A percentile compares a stretch with the other conserved stretches of the same genome.
These are phyloP conservation scores for Corbicula japonica DNA, from an alignment of 2,888 invertebrate species.

Conservation along the genomic window DNA sequence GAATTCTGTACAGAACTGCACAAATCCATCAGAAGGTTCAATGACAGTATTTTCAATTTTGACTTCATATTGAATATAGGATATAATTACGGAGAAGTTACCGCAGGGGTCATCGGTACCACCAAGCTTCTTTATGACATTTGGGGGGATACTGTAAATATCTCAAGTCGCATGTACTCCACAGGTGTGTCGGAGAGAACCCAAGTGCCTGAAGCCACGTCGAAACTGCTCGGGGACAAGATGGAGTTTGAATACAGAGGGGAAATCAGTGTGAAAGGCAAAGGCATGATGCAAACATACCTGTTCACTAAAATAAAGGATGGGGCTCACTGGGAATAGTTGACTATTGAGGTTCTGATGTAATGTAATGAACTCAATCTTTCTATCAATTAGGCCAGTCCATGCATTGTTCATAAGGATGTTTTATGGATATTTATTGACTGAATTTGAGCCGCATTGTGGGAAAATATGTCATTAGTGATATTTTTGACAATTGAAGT, in stretches of 20 bases:
- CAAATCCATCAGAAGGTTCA: constrained; percentile 88
- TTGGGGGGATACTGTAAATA: constrained; percentile 99
- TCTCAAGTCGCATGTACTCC: constrained; percentile 98
- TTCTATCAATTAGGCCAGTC: background rate
- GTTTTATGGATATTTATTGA: background rate
- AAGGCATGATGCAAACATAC: constrained; percentile 97
- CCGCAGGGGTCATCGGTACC: constrained; percentile 98
- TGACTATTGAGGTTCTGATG: background rate
- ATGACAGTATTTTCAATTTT: constrained; percentile 86
- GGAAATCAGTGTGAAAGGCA: constrained; percentile 98
- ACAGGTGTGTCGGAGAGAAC: constrained; percentile 95
- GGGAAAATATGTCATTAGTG: background rate
- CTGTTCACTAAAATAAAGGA: constrained; percentile 87
- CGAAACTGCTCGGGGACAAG: constrained; percentile 89
- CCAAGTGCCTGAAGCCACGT: constrained; percentile 86
- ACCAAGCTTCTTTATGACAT: constrained; percentile 98
- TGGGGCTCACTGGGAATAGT: constrained; percentile 75
- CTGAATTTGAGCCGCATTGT: background rate
- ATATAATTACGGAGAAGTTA: constrained; percentile 97
- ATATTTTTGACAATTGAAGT: background rate
- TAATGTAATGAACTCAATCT: background rate
- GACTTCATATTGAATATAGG: constrained; percentile 89
- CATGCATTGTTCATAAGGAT: background rate
- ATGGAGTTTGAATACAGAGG: constrained; percentile 97
- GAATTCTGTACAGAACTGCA: constrained; percentile 97